phyloP scores from a whole-genome alignment of 35 echinoderm and acorn worm species.

The Lytechinus variegatus region DNA sequence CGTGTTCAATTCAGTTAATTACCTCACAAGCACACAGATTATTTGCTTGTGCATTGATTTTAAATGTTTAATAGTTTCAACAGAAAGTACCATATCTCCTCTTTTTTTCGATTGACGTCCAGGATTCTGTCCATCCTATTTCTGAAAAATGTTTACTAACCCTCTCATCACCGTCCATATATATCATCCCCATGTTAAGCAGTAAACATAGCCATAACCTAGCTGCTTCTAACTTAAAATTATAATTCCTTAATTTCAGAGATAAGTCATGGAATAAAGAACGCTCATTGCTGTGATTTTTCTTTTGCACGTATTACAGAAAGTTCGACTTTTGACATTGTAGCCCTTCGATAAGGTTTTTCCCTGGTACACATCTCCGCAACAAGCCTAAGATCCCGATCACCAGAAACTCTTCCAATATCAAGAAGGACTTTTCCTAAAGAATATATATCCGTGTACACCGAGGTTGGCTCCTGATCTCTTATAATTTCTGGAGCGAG shows the following conservation, averaged over 20 bases:
- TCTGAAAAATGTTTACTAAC: neutral
- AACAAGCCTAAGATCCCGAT: neutral
- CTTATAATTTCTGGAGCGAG: constrained; percentile 33
- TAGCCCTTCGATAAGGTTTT: neutral
- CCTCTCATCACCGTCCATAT: neutral
- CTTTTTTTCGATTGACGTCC: neutral
- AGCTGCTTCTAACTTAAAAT: no score
- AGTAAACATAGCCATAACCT: no score
- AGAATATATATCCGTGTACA: constrained; percentile 27
- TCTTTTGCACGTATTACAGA: neutral
- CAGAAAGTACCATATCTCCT: neutral
- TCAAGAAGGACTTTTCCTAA: constrained; percentile 8
- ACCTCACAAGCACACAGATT: no score
- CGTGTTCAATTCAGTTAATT: no score
- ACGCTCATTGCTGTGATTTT: neutral
- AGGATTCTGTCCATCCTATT: neutral
- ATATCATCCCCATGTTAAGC: no score
- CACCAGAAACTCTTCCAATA: neutral
- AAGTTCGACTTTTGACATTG: constrained; percentile 12
- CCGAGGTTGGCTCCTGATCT: constrained; percentile 1
- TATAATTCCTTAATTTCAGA: neutral
- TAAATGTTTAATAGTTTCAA: neutral
- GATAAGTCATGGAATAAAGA: neutral
- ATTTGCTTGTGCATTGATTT: neutral
- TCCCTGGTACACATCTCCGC: constrained; percentile 47